Evolutionary conservation across 2,113 vertebrate species (phyloP).

Genomic region (Larimichthys crocea): DNA sequence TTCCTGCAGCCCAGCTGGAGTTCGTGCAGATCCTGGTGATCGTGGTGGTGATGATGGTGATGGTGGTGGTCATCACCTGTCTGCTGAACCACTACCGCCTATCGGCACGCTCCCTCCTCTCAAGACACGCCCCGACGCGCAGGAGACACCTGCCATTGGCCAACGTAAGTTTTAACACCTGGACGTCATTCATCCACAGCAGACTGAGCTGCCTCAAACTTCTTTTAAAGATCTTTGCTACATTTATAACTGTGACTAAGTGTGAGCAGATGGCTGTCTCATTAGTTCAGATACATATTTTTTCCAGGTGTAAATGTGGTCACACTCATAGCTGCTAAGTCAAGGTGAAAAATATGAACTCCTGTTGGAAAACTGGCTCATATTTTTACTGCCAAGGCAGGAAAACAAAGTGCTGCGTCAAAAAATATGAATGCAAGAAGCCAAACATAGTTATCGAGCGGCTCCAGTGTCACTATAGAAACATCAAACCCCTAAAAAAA

Average conservation of each 20-base stretch:
- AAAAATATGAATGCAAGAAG: not conserved
- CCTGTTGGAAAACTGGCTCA: not conserved
- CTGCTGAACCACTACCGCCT: constrained; percentile 96
- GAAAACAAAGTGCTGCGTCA: no score
- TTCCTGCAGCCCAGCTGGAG: constrained; percentile 92
- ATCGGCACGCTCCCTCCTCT: constrained; percentile 91
- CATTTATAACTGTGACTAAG: not conserved
- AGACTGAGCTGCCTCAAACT: no score
- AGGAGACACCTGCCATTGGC: constrained; percentile 89
- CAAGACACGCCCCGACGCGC: constrained; percentile 88
- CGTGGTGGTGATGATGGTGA: constrained; percentile 97
- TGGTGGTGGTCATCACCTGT: constrained; percentile 97
- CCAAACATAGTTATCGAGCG: no score
- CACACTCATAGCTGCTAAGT: not conserved
- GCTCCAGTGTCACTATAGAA: not conserved
- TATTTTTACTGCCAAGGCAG: not conserved
- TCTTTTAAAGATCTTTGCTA: not conserved
- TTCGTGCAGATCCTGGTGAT: constrained; percentile 98
- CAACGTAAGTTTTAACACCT: constrained; percentile 84
- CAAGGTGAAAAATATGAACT: not conserved
- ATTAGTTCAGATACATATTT: not conserved
- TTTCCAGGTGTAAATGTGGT: not conserved
- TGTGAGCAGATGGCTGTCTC: not conserved
- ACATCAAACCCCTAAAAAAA: not conserved
- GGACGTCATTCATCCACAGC: not conserved